phyloP scores from a whole-genome alignment of 2,888 invertebrate species.

The Zaprionus bogoriensis region DNA sequence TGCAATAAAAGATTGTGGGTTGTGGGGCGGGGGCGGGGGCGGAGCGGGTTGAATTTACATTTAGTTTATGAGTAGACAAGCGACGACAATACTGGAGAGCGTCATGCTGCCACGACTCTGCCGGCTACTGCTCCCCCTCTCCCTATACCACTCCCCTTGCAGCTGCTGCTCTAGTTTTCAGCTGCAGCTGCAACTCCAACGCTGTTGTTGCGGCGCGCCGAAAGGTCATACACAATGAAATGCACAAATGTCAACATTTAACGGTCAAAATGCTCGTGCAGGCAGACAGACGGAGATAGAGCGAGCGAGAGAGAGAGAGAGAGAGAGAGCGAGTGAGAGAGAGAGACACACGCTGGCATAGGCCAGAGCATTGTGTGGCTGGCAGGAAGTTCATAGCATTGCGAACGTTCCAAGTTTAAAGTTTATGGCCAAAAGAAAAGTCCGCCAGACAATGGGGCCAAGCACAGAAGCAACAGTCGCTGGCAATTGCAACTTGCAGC shows the following conservation, averaged over 20 bases:
- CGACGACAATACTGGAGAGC: slow-evolving; percentile 63
- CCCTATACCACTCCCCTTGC: slow-evolving; percentile 10
- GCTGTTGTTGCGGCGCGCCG: slow-evolving; percentile 60
- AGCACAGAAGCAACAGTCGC: slow-evolving; percentile 28
- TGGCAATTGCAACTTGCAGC: slow-evolving; percentile 33
- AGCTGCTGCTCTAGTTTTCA: slow-evolving; percentile 18
- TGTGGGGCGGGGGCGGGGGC: slow-evolving; percentile 45
- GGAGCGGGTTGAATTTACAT: slow-evolving; percentile 74
- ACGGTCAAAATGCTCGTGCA: slow-evolving; percentile 70
- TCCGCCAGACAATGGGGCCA: slow-evolving; percentile 52
- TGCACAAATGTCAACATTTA: slow-evolving; percentile 78
- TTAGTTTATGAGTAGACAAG: slow-evolving; percentile 77
- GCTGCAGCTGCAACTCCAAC: slow-evolving; percentile 35
- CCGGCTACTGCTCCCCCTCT: not conserved
- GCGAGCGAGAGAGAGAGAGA: slow-evolving; percentile 15
- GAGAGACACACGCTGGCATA: slow-evolving; percentile 14
- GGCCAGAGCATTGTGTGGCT: slow-evolving; percentile 50
- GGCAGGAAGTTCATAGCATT: slow-evolving; percentile 52
- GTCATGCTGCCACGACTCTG: slow-evolving; percentile 22
- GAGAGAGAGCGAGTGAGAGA: slow-evolving; percentile 1
- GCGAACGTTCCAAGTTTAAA: slow-evolving; percentile 61
- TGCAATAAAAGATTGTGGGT: slow-evolving; percentile 67
- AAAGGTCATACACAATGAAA: slow-evolving; percentile 75
- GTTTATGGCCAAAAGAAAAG: slow-evolving; percentile 68
- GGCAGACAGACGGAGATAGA: slow-evolving; percentile 21